Evolutionary conservation across 2,113 vertebrate species (phyloP).

Genomic region (Gymnorhina tibicen): DNA sequence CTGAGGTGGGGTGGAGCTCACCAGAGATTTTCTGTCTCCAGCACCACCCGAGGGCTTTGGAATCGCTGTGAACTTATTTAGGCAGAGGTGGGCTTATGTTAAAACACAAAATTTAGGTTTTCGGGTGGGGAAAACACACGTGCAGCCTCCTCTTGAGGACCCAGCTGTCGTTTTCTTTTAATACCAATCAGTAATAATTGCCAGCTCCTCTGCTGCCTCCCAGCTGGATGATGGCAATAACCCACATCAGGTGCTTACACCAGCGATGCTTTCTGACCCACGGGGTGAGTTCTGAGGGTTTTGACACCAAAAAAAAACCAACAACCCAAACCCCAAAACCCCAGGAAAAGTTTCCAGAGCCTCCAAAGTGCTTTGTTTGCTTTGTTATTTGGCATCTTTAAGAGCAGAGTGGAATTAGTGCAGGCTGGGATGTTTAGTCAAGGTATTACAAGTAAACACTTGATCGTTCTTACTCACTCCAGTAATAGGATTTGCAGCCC

Average conservation of each 20-base stretch:
- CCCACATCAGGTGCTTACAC: neutral
- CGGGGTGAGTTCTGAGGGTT: neutral
- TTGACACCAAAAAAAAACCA: neutral
- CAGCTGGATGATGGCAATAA: neutral
- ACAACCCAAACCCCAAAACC: neutral
- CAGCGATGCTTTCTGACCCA: neutral
- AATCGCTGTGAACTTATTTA: fast-evolving
- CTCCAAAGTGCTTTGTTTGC: neutral
- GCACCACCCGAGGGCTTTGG: neutral
- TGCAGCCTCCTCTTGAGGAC: neutral
- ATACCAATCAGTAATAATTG: neutral
- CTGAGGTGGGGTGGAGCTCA: neutral
- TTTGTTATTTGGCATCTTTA: neutral
- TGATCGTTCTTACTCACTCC: neutral
- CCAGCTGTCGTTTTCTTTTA: neutral
- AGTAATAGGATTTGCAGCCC: neutral
- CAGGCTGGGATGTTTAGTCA: neutral
- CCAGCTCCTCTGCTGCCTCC: neutral
- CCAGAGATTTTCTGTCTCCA: neutral
- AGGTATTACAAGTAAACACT: neutral
- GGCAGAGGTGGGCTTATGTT: neutral
- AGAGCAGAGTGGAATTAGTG: neutral
- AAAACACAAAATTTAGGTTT: neutral
- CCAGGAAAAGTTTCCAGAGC: neutral
- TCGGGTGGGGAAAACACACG: neutral